Conservation (phyloP, 2,113 vertebrate genomes). For the Boleophthalmus pectinirostris region DNA sequence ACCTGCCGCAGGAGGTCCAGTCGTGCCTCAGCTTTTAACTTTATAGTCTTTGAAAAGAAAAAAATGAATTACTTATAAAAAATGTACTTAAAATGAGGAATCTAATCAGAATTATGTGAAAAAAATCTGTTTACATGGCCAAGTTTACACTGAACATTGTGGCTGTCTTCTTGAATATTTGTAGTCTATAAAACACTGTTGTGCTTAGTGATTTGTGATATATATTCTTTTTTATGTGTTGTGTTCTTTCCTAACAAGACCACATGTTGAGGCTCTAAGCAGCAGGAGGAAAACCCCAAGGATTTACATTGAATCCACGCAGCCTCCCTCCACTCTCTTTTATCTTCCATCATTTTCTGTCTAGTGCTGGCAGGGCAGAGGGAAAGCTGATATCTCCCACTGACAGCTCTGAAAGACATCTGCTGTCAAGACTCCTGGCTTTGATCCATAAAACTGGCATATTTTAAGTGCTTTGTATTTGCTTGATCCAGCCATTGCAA, state of each 20-base stretch:
- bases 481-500: conserved; percentile 18
- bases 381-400: conserved; percentile 31
- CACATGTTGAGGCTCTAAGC: conserved; percentile 28
- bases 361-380: conserved; percentile 44
- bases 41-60: conserved; percentile 81
- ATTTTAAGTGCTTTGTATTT: conserved; percentile 20
- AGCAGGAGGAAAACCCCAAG: conserved; percentile 28
- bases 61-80: not conserved
- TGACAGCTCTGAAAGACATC: conserved; percentile 27
- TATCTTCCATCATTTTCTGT: conserved; percentile 31
- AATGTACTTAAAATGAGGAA: not conserved
- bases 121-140: no score
- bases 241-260: conserved; percentile 36
- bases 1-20: conserved; percentile 93
- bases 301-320: conserved; percentile 28
- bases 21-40: conserved; percentile 95
- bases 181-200: not conserved
- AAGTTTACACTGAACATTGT: not conserved
- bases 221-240: conserved; percentile 8
- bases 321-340: conserved; percentile 25
- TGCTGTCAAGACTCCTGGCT: conserved; percentile 24
- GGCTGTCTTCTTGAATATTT: not conserved
- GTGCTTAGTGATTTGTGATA: conserved; percentile 12
- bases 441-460: conserved; percentile 46
- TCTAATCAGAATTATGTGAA: no score